Percentiles rank a stretch among this genome's conserved stretches.
These are phyloP conservation scores for Astur gentilis DNA, from an alignment of 2,113 vertebrate species.

Conservation along the genomic window DNA sequence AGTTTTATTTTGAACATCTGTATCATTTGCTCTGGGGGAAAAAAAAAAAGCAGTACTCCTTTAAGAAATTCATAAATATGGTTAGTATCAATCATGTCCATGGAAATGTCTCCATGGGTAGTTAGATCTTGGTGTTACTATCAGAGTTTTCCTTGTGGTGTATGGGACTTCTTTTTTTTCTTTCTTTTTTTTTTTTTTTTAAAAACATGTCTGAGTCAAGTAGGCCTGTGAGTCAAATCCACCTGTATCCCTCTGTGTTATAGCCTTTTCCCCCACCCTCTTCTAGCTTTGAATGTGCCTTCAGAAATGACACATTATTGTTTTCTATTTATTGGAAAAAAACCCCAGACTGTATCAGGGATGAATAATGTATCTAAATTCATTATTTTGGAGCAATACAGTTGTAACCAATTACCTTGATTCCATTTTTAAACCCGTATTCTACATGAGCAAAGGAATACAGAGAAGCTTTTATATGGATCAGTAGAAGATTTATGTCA, in stretches of 20 bases:
- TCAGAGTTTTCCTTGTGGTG: background rate
- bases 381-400: background rate
- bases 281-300: background rate
- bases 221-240: background rate
- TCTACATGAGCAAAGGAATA: background rate
- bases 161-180: too few relatives aligned
- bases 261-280: accelerated
- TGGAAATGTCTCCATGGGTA: background rate
- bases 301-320: background rate
- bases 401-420: background rate
- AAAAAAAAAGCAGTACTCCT: background rate
- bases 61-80: background rate
- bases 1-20: background rate
- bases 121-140: background rate
- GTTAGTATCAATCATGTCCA: background rate
- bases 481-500: background rate
- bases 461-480: background rate
- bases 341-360: background rate
- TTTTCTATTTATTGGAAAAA: background rate
- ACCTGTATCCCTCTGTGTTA: background rate
- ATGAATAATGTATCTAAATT: background rate
- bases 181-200: background rate
- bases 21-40: background rate
- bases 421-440: background rate
- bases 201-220: background rate